Evolutionary conservation across 2,797 vertebrate genomes (phyloP).

Genomic region (Schizothorax lantsangensis): DNA sequence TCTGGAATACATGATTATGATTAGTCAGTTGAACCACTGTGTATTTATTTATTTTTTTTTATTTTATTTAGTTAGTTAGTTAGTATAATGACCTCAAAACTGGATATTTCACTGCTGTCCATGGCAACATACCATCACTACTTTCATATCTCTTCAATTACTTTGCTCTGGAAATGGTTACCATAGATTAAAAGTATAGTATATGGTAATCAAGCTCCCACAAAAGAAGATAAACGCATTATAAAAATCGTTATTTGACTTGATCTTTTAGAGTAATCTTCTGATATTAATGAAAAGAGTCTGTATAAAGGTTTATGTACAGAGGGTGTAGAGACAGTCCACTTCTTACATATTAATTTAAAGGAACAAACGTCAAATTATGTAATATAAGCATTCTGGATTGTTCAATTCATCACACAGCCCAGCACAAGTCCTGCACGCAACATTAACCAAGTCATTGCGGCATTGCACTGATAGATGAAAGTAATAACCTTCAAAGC

Average conservation of each 20-base stretch:
- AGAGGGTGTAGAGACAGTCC: not conserved
- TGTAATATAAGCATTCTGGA: not conserved
- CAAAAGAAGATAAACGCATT: not conserved
- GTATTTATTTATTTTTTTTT: not conserved
- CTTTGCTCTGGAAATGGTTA: not conserved
- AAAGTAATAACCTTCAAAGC: slow-evolving; percentile 15
- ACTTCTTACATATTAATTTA: not conserved
- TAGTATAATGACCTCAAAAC: not conserved
- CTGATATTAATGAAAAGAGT: not conserved
- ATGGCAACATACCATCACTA: not conserved
- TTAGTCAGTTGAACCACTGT: not conserved
- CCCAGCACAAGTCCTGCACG: not conserved
- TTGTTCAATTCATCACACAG: not conserved
- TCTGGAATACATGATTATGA: not conserved
- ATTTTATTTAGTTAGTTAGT: not conserved
- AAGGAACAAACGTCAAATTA: not conserved
- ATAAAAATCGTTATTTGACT: not conserved
- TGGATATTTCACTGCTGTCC: not conserved
- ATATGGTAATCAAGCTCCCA: not conserved
- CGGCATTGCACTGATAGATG: not conserved
- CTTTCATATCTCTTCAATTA: not conserved
- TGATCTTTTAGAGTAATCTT: not conserved
- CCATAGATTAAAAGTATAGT: not conserved
- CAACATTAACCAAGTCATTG: not conserved
- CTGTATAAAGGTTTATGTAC: not conserved